phyloP scores from a whole-genome alignment of 2,797 vertebrate species.

The Ctenopoma kingsleyae region DNA sequence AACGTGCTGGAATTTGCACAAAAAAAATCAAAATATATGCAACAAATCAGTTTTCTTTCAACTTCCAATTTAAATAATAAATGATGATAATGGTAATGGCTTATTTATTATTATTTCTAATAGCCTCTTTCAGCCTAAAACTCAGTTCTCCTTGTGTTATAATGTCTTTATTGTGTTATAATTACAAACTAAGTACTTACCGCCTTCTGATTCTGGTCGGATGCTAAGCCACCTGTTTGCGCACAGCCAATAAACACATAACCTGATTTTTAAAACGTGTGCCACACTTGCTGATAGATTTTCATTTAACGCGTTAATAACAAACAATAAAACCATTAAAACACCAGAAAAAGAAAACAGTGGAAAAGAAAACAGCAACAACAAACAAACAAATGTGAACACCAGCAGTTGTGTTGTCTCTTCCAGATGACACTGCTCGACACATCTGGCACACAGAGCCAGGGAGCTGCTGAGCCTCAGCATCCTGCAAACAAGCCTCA shows the following conservation, averaged over 20 bases:
- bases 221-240: too few relatives aligned
- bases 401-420: slow-evolving; percentile 9
- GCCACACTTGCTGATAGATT: too few relatives aligned
- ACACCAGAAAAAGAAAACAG: slow-evolving; percentile 2
- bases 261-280: too few relatives aligned
- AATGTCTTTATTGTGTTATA: background rate
- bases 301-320: background rate
- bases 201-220: too few relatives aligned
- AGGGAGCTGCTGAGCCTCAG: slow-evolving; percentile 35
- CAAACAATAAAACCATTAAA: slow-evolving; percentile 1
- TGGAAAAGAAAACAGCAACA: background rate
- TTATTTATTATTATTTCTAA: too few relatives aligned
- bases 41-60: too few relatives aligned
- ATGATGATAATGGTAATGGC: too few relatives aligned
- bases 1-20: too few relatives aligned
- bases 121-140: too few relatives aligned
- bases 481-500: slow-evolving; percentile 43
- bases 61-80: too few relatives aligned
- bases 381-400: background rate
- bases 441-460: slow-evolving; percentile 56
- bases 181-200: background rate
- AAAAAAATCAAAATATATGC: too few relatives aligned
- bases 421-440: slow-evolving; percentile 7
- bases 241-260: too few relatives aligned
- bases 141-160: background rate